These are phyloP conservation scores for Dryobota labecula DNA, from an alignment of 2,888 invertebrate species.

Conservation along the genomic window DNA sequence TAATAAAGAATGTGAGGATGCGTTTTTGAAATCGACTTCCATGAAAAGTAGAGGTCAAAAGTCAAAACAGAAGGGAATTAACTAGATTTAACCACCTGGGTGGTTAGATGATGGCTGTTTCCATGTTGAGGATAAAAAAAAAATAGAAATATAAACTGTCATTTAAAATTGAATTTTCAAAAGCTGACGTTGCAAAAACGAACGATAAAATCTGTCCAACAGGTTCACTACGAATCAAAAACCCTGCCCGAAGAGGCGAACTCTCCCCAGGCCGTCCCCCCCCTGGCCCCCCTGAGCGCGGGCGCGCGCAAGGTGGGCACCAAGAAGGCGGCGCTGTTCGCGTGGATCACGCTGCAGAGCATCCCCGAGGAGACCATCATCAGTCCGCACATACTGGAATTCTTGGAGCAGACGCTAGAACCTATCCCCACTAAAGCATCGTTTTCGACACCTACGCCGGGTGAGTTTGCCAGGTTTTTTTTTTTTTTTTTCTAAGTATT, in stretches of 20 bases:
- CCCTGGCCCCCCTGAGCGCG: constrained; percentile 50
- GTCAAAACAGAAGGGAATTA: background rate
- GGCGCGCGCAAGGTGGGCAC: constrained; percentile 90
- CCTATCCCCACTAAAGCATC: constrained; percentile 95
- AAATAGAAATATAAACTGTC: no score
- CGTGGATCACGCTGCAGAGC: constrained; percentile 99
- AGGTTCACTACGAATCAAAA: constrained; percentile 95
- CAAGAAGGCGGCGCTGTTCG: constrained; percentile 97
- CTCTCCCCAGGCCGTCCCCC: constrained; percentile 78
- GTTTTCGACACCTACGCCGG: constrained; percentile 81
- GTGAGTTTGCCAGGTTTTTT: constrained; percentile 64
- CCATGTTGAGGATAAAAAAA: no score
- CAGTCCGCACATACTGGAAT: constrained; percentile 98
- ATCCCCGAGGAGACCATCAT: constrained; percentile 99
- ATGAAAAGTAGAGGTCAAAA: background rate
- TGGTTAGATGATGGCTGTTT: no score
- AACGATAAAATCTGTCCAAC: constrained; percentile 1
- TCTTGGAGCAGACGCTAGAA: constrained; percentile 98
- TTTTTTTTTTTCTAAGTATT: background rate
- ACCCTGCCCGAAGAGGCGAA: constrained; percentile 92
- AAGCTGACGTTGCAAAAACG: background rate
- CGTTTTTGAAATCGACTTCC: background rate
- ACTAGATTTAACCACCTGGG: no score
- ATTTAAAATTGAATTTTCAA: no score
- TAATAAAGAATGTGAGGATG: background rate